Conservation (phyloP, 2,113 vertebrate genomes). For the Lagopus leucura region DNA sequence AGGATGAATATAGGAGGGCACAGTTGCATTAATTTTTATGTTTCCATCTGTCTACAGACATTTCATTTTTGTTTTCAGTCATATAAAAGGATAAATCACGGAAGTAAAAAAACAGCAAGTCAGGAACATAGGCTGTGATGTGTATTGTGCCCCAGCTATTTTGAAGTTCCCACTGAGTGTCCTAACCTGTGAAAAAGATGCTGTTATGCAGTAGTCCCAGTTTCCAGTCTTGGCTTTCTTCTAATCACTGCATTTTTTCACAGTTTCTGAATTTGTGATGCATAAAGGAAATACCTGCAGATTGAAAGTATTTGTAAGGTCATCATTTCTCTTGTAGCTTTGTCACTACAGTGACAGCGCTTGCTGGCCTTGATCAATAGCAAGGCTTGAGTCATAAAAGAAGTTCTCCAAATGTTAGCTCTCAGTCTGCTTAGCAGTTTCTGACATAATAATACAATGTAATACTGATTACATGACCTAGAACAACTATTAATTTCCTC, state of each 20-base stretch:
- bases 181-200: neutral
- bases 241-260: neutral
- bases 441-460: neutral
- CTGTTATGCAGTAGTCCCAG: neutral
- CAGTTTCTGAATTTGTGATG: neutral
- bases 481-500: neutral
- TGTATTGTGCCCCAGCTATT: neutral
- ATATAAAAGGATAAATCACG: neutral
- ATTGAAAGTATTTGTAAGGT: neutral
- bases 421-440: neutral
- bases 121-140: neutral
- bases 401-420: neutral
- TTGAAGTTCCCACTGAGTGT: neutral
- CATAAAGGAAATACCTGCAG: neutral
- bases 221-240: neutral
- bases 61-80: neutral
- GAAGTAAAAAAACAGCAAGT: neutral
- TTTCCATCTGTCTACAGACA: neutral
- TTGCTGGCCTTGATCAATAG: neutral
- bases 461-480: neutral
- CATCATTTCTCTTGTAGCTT: neutral
- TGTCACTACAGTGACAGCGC: neutral
- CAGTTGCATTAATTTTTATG: neutral
- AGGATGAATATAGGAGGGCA: neutral
- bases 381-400: neutral